These are phyloP conservation scores for Brachionus sp. DNA, from an alignment of 1,140 invertebrate genomes.

Conservation along the genomic window DNA sequence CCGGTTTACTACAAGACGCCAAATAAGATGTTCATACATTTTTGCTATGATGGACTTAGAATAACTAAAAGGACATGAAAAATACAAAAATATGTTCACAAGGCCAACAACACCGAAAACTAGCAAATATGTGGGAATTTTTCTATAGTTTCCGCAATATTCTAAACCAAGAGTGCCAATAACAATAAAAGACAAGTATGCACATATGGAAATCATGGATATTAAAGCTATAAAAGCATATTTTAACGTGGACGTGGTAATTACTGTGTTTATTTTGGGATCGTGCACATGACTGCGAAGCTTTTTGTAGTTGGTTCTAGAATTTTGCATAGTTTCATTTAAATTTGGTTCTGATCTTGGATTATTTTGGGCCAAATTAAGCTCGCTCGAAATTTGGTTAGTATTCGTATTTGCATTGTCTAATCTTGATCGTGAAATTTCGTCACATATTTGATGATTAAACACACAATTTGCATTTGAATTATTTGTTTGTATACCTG, in stretches of 20 bases:
- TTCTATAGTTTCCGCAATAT: not conserved
- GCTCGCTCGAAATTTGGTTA: not conserved
- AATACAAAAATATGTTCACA: not conserved
- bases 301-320: constrained; percentile 4
- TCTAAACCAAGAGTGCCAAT: not conserved
- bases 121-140: not conserved
- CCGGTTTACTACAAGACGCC: constrained; percentile 19
- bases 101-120: not conserved
- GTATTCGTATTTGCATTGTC: not conserved
- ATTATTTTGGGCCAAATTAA: not conserved
- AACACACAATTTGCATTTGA: constrained; percentile 24
- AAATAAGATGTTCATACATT: constrained; percentile 35
- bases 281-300: not conserved
- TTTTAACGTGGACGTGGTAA: constrained; percentile 1
- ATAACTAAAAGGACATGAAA: constrained; percentile 26
- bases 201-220: not conserved
- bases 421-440: constrained; percentile 3
- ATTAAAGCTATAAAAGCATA: not conserved
- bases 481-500: not conserved
- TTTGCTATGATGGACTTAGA: not conserved
- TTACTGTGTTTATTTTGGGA: constrained; percentile 8
- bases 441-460: constrained; percentile 37
- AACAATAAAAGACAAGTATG: not conserved
- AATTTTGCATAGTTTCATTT: constrained; percentile 12
- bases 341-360: not conserved